Conservation (phyloP, 2,113 vertebrate genomes). For the Labeo catla region DNA sequence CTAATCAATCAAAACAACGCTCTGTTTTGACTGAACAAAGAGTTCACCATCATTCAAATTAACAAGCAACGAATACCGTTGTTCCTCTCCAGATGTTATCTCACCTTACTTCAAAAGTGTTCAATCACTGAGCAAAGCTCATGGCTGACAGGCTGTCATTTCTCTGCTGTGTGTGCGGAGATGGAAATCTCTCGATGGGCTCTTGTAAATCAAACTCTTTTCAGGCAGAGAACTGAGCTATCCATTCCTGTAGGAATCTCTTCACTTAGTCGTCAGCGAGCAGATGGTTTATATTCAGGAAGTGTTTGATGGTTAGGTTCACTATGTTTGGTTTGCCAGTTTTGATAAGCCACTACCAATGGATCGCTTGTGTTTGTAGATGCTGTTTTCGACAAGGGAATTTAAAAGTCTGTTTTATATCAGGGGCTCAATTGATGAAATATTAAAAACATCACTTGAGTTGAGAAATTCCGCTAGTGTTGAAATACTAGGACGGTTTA, state of each 20-base stretch:
- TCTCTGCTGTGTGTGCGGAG: constrained; percentile 21
- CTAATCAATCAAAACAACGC: background rate
- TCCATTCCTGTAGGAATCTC: constrained; percentile 28
- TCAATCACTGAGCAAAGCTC: constrained; percentile 11
- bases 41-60: constrained; percentile 26
- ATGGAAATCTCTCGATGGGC: constrained; percentile 21
- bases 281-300: constrained; percentile 31
- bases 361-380: constrained; percentile 5
- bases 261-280: background rate
- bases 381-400: background rate
- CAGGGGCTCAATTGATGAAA: constrained; percentile 2
- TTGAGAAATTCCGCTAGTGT: constrained; percentile 11
- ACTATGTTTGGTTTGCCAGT: constrained; percentile 1
- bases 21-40: constrained; percentile 9
- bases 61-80: constrained; percentile 14
- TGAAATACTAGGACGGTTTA: constrained; percentile 19
- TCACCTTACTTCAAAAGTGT: constrained; percentile 8
- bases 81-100: constrained; percentile 9
- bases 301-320: background rate
- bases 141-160: constrained; percentile 22
- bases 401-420: constrained; percentile 9
- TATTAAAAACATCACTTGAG: constrained; percentile 17
- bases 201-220: constrained; percentile 27
- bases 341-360: background rate
- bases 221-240: background rate